Evolutionary conservation across 2,888 invertebrate genomes (phyloP).

Genomic region (Vesta saturnalis): DNA sequence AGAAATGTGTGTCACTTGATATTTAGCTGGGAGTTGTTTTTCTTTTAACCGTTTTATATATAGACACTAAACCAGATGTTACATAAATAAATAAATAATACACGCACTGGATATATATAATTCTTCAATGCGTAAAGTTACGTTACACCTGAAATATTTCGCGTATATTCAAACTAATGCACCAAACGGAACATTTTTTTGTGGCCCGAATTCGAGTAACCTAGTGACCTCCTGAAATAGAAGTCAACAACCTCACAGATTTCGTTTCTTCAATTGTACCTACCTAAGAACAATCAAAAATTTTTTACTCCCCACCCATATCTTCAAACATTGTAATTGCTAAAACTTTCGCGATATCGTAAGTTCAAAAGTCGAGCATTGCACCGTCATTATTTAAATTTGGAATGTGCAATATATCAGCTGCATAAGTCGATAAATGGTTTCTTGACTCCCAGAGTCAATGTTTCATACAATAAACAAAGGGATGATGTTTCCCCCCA

Average conservation of each 20-base stretch:
- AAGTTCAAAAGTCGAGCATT: constrained; percentile 40
- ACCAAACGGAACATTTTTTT: constrained; percentile 47
- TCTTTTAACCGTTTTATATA: constrained; percentile 27
- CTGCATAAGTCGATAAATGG: constrained; percentile 35
- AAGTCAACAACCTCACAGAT: constrained; percentile 43
- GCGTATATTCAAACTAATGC: constrained; percentile 34
- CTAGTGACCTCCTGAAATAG: constrained; percentile 51
- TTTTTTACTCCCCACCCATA: neutral
- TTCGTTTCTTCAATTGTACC: constrained; percentile 34
- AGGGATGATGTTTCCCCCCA: constrained; percentile 18
- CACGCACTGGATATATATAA: neutral
- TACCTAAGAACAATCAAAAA: constrained; percentile 21
- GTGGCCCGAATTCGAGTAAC: constrained; percentile 53
- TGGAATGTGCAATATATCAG: constrained; percentile 43
- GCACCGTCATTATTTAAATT: constrained; percentile 43
- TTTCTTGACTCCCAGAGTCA: constrained; percentile 31
- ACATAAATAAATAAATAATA: constrained; percentile 30
- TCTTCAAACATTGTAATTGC: neutral
- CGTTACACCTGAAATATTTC: constrained; percentile 33
- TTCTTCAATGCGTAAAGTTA: neutral
- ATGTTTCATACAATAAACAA: constrained; percentile 17
- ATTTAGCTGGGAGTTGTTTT: constrained; percentile 33
- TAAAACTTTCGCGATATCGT: constrained; percentile 32
- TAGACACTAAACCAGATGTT: constrained; percentile 31
- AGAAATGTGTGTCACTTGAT: constrained; percentile 40